Evolutionary conservation across 92 coral and sea anemone species (phyloP).

Genomic region (Anthopleura xanthogrammica): DNA sequence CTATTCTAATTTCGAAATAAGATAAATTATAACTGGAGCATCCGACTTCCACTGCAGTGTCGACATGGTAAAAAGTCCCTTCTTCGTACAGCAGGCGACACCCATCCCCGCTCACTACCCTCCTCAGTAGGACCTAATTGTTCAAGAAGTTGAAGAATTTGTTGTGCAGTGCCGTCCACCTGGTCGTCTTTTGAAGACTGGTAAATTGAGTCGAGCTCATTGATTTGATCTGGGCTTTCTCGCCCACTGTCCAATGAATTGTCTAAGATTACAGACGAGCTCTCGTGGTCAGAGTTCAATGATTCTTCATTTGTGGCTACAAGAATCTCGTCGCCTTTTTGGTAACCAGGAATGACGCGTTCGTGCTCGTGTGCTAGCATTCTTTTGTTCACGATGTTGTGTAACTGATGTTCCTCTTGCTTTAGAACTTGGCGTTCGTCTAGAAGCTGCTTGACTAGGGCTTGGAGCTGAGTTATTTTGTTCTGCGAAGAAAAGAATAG

Average conservation of each 20-base stretch:
- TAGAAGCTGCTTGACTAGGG: slow-evolving; percentile 61
- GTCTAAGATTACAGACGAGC: slow-evolving; percentile 33
- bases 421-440: slow-evolving; percentile 71
- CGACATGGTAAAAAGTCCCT: slow-evolving; percentile 82
- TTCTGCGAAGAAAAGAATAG: slow-evolving; percentile 33
- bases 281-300: slow-evolving; percentile 39
- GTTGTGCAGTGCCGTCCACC: slow-evolving; percentile 87
- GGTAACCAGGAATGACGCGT: slow-evolving; percentile 49
- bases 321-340: slow-evolving; percentile 58
- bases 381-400: slow-evolving; percentile 65
- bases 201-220: slow-evolving; percentile 25
- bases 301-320: slow-evolving; percentile 29
- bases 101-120: slow-evolving; percentile 66
- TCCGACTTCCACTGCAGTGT: slow-evolving; percentile 49
- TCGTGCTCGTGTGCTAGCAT: slow-evolving; percentile 86
- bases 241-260: slow-evolving; percentile 35
- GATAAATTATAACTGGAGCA: slow-evolving; percentile 30
- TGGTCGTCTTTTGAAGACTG: slow-evolving; percentile 34
- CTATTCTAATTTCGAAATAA: background rate
- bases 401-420: slow-evolving; percentile 59
- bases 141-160: slow-evolving; percentile 85
- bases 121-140: slow-evolving; percentile 85
- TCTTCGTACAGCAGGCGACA: slow-evolving; percentile 69
- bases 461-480: slow-evolving; percentile 72
- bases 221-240: slow-evolving; percentile 22